Evolutionary conservation across 2,113 vertebrate species (phyloP).

Genomic region (Anser brachyrhynchus): DNA sequence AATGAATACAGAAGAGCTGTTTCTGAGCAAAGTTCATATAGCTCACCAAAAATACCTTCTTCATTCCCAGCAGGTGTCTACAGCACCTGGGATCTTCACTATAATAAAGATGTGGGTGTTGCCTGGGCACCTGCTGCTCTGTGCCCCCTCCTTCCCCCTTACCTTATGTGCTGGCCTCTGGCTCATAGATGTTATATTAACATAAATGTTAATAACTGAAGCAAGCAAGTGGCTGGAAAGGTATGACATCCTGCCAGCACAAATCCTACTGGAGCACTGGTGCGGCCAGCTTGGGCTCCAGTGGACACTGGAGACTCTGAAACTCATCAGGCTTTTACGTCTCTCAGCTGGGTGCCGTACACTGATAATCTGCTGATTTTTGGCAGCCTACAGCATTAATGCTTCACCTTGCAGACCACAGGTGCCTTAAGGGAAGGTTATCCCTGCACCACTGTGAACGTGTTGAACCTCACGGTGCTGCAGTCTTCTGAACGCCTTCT

Average conservation of each 20-base stretch:
- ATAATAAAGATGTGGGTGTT: background rate
- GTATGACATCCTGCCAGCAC: background rate
- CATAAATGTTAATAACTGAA: background rate
- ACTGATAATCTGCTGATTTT: background rate
- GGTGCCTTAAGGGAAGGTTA: background rate
- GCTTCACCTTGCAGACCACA: background rate
- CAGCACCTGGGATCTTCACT: background rate
- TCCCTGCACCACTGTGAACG: background rate
- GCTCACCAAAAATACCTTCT: background rate
- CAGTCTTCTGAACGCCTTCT: background rate
- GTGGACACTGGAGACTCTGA: background rate
- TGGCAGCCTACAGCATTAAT: accelerated
- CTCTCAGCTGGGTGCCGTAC: background rate
- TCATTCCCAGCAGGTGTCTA: background rate
- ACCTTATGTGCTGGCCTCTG: background rate
- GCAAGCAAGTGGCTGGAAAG: background rate
- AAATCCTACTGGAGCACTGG: accelerated
- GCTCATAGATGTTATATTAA: background rate
- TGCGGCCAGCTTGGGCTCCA: background rate
- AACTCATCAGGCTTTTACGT: background rate
- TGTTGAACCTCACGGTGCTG: background rate
- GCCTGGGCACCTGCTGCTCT: background rate
- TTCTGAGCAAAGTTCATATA: background rate
- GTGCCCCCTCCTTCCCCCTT: background rate
- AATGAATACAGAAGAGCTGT: background rate